Base-by-base conservation (phyloP, 2,113 vertebrate genomes). In the Lagopus leucura region DNA sequence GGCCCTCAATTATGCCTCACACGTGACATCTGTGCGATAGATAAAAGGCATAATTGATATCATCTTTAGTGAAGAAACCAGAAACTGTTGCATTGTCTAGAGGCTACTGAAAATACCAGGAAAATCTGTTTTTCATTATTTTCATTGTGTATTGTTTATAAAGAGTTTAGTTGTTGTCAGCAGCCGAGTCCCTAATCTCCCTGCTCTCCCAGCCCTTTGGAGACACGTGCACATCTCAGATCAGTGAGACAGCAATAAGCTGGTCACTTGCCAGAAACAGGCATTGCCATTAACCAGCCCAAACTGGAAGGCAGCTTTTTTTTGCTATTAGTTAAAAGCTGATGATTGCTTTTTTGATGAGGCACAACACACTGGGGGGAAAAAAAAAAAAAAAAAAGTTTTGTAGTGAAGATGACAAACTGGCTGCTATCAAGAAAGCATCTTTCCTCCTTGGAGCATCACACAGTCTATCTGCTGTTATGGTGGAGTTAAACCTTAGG, bases 11-110 rank as follows among this genome's bases (percentile, higher is more conserved):
- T 97, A 95, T 61, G 89, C 91, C 79, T 77, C 79, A 87, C 93
- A 96, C 32, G 69, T 97, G 96, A 97, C 96, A 97, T 94, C 86
- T 91, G 66, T 60, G 9, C 79, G 95, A 94, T 94, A 91, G 93
- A 96, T 96, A 97, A 97, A 97, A 97, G 86, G 67, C 83, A 86
- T 97, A 97, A 97, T 81, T 97, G 96, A 96, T 96, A 96, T 96
- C 84, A 94, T 98, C 94, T 97, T 97, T 97, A 93, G 93, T 92
- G 91, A 96, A 94, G 95, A 96, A 97, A 96, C 69, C 88, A 97
- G 89, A 94, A 97, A 97, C 94, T 96, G 80, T 95, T 96, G 91
- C 86, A 90, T 95, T 96, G 88, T 95, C 38, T 78, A 93, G 92
- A 93, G 93, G 96, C 95, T 96, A 97, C 94, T 96, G 95, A 95